Evolutionary conservation across 2,888 invertebrate genomes (phyloP), one percentile per base, ranked within the genome.

Genomic region (Cheilosia variabilis): DNA sequence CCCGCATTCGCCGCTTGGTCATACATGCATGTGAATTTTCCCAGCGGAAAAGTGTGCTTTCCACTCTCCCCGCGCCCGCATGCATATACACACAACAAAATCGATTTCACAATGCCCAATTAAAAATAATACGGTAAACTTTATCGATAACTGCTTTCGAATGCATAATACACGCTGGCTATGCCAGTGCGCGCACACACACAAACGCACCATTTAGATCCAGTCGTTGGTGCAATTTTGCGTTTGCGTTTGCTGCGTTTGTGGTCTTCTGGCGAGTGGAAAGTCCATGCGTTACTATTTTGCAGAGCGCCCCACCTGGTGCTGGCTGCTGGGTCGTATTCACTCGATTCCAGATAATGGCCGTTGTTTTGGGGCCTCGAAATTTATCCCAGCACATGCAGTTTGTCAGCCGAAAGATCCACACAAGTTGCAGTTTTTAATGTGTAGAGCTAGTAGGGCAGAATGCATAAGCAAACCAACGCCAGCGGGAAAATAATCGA

Each of bases 41-140:
- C 58, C 34, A 27, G 15, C 41, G 17, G 37, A 55, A 57, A 57
- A 52, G 52, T 52, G 52, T 24, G 34, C 19, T 37, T 27, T 27
- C 55, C 41, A 34, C 17, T 19, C 41, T 37, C 19, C 41, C 3
- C 24, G 27, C 72, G 55, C 83, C 78, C 72, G 68, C 82, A 77
- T 78, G 58, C 43, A 69, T 17, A 57, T 27, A 27, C 34, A 27
- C 34, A 24, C 24, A 24, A 19, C 37, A 68, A 77, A 72, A 86
- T 86, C 84, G 76, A 80, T 86, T 86, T 86, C 84, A 86, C 84
- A 80, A 86, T 71, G 86, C 60, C 86, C 86, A 86, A 86, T 86
- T 86, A 86, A 86, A 86, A 86, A 72, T 71, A 86, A 86, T 80
- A 86, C 80, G 84, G 86, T 80, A 80, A 75, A 80, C 76, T 71